Percentiles rank a stretch among this genome's conserved stretches.
Conservation (phyloP, 2,888 invertebrate genomes). For the Pardosa pseudoannulata region DNA sequence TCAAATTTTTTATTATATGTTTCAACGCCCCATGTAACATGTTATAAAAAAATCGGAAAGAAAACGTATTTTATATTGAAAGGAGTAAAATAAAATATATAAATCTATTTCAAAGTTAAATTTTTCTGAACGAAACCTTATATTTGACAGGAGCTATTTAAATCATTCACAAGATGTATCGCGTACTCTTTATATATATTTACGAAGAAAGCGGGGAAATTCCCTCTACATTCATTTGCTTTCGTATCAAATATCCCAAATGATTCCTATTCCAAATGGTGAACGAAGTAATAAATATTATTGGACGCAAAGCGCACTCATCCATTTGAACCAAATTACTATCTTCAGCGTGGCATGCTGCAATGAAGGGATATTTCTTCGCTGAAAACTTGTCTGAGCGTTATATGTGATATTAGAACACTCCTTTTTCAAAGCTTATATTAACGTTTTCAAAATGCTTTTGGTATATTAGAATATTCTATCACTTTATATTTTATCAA, state of each 20-base stretch:
- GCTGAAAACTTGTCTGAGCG: neutral
- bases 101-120: too few species aligned
- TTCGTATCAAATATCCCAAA: constrained; percentile 1
- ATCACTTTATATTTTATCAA: too few species aligned
- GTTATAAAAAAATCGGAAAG: too few species aligned
- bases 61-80: too few species aligned
- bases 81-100: too few species aligned
- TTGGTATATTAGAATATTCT: too few species aligned
- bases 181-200: neutral
- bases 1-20: too few species aligned
- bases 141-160: neutral
- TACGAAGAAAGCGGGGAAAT: neutral
- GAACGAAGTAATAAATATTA: neutral
- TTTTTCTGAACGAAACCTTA: too few species aligned
- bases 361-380: neutral
- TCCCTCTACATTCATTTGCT: neutral
- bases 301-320: neutral
- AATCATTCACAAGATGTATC: neutral
- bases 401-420: too few species aligned
- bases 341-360: neutral
- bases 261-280: constrained; percentile 1
- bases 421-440: too few species aligned
- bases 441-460: too few species aligned
- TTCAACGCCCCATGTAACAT: too few species aligned
- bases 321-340: constrained; percentile 1